Percentiles rank a stretch among this genome's conserved stretches.
Evolutionary conservation across 2,113 vertebrate genomes (phyloP).

Genomic region (Silurus meridionalis): DNA sequence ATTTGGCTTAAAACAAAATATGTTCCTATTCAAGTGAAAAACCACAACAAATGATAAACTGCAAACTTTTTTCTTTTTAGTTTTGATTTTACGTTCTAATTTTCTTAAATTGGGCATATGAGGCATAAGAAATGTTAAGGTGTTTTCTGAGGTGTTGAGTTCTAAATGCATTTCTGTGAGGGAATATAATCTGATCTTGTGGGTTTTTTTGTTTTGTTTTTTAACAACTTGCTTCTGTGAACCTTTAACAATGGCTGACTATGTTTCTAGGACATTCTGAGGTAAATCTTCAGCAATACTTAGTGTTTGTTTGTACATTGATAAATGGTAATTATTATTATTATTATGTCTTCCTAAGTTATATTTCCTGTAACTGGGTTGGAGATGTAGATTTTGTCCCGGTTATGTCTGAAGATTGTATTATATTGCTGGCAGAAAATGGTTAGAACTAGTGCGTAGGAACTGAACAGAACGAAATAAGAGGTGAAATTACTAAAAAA

Average conservation of each 20-base stretch:
- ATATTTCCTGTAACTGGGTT: neutral
- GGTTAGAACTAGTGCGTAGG: neutral
- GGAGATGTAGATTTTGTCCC: neutral
- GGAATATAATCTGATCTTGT: neutral
- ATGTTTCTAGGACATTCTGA: neutral
- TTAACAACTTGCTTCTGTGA: neutral
- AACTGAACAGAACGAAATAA: neutral
- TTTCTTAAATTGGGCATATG: neutral
- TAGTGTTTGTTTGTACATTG: no score
- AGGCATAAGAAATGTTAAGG: neutral
- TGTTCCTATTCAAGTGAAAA: neutral
- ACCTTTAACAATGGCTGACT: neutral
- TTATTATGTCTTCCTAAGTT: neutral
- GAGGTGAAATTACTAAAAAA: neutral
- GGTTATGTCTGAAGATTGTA: neutral
- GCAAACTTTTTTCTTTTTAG: neutral
- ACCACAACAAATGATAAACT: neutral
- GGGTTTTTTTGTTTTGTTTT: neutral
- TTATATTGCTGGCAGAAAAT: neutral
- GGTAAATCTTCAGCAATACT: neutral
- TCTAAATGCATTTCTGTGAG: neutral
- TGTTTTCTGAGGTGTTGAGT: neutral
- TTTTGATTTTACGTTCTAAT: neutral
- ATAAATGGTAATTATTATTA: neutral
- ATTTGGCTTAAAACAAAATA: neutral